These are phyloP conservation scores for Drosophila orena DNA, from an alignment of 1,140 invertebrate genomes.

Conservation along the genomic window DNA sequence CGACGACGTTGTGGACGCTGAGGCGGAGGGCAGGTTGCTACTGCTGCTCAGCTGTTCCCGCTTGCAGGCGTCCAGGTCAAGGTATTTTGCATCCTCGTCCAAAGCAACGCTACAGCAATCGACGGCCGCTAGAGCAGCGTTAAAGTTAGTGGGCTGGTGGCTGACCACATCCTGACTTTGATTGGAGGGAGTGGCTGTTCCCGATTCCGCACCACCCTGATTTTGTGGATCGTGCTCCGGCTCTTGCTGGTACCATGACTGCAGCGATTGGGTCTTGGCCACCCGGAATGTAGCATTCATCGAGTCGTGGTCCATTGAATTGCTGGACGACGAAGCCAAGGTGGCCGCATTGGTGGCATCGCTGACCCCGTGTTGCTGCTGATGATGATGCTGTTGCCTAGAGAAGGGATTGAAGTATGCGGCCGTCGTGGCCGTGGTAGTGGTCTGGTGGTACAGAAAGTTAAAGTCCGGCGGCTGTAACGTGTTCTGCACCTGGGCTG, in stretches of 20 bases:
- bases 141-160: constrained; percentile 73
- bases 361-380: constrained; percentile 53
- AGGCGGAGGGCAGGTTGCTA: constrained; percentile 65
- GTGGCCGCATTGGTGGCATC: constrained; percentile 80
- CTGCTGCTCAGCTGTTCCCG: constrained; percentile 72
- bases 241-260: constrained; percentile 55
- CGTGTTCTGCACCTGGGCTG: constrained; percentile 31
- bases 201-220: constrained; percentile 20
- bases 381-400: constrained; percentile 57
- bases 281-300: constrained; percentile 71
- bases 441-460: constrained; percentile 61
- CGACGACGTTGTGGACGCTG: constrained; percentile 72
- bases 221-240: constrained; percentile 28
- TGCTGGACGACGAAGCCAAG: constrained; percentile 72
- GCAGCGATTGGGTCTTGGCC: constrained; percentile 53
- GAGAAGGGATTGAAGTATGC: constrained; percentile 55
- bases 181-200: constrained; percentile 22
- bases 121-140: constrained; percentile 65
- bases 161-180: constrained; percentile 42
- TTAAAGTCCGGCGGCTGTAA: constrained; percentile 59
- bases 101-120: constrained; percentile 68
- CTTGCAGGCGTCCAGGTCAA: constrained; percentile 81
- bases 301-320: constrained; percentile 71
- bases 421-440: constrained; percentile 27
- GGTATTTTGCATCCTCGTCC: constrained; percentile 73